These are phyloP conservation scores for Triops cancriformis DNA, from an alignment of 1,140 invertebrate genomes.

Conservation along the genomic window DNA sequence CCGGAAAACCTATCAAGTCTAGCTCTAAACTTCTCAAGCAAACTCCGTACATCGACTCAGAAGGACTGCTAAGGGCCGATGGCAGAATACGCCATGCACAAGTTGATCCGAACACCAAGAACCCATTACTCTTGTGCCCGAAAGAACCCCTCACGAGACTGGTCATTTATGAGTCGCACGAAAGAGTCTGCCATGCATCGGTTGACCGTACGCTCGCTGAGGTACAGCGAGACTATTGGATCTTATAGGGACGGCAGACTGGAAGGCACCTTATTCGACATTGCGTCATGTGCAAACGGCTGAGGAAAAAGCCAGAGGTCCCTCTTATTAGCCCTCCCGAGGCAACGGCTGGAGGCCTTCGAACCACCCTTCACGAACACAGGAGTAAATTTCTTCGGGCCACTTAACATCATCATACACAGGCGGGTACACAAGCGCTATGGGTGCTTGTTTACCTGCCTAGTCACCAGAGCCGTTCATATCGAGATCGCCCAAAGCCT, in stretches of 20 bases:
- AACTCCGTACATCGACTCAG: not conserved
- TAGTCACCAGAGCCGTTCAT: slow-evolving; percentile 34
- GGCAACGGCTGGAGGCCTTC: slow-evolving; percentile 15
- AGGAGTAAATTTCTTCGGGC: slow-evolving; percentile 34
- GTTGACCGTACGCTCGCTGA: slow-evolving; percentile 15
- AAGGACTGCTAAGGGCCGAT: slow-evolving; percentile 22
- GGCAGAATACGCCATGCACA: slow-evolving; percentile 25
- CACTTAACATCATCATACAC: slow-evolving; percentile 29
- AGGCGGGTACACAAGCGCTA: slow-evolving; percentile 32
- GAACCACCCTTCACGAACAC: slow-evolving; percentile 26
- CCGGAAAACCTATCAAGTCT: not conserved
- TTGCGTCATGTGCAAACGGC: slow-evolving; percentile 27
- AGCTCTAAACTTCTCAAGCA: not conserved
- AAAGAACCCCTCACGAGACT: not conserved
- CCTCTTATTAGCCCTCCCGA: slow-evolving; percentile 31
- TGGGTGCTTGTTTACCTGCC: slow-evolving; percentile 33
- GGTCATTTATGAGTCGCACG: not conserved
- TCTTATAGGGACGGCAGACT: slow-evolving; percentile 23
- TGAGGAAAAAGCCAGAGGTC: slow-evolving; percentile 3
- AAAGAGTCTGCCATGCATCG: not conserved
- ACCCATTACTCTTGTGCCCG: not conserved
- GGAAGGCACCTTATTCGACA: not conserved
- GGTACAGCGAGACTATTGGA: slow-evolving; percentile 29
- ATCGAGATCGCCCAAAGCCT: slow-evolving; percentile 33
- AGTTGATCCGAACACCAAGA: not conserved